phyloP scores from a whole-genome alignment of 2,797 vertebrate genomes.

The Crocidura indochinensis region DNA sequence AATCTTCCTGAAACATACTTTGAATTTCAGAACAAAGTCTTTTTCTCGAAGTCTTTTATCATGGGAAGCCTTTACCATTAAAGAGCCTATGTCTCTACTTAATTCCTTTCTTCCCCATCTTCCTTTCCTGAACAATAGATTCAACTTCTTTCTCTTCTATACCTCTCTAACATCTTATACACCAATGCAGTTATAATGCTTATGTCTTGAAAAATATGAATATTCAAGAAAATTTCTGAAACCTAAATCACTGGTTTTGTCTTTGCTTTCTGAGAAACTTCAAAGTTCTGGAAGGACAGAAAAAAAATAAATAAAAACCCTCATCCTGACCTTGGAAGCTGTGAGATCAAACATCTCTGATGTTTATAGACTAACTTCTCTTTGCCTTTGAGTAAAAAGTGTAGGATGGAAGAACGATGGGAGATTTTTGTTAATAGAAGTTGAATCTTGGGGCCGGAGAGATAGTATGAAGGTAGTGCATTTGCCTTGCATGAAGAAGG shows the following conservation, averaged over 20 bases:
- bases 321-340: background rate
- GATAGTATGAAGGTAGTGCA: too few relatives aligned
- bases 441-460: background rate
- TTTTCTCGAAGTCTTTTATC: background rate
- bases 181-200: background rate
- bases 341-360: background rate
- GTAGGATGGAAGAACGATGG: too few relatives aligned
- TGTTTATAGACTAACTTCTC: slow-evolving; percentile 33
- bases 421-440: slow-evolving; percentile 64
- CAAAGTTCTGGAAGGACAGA: slow-evolving; percentile 27
- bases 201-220: background rate
- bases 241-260: slow-evolving; percentile 16
- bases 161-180: background rate
- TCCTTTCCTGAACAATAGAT: background rate
- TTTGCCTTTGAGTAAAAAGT: slow-evolving; percentile 27
- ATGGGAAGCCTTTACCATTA: background rate
- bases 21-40: background rate
- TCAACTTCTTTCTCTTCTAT: background rate
- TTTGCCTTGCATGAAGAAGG: too few relatives aligned
- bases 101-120: background rate
- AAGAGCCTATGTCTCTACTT: background rate
- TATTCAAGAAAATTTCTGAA: slow-evolving; percentile 28
- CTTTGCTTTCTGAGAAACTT: background rate
- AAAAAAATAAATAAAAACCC: background rate
- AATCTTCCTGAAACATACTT: background rate